These are phyloP conservation scores for Trachelus tabidus DNA, from an alignment of 2,888 invertebrate species.

Conservation along the genomic window DNA sequence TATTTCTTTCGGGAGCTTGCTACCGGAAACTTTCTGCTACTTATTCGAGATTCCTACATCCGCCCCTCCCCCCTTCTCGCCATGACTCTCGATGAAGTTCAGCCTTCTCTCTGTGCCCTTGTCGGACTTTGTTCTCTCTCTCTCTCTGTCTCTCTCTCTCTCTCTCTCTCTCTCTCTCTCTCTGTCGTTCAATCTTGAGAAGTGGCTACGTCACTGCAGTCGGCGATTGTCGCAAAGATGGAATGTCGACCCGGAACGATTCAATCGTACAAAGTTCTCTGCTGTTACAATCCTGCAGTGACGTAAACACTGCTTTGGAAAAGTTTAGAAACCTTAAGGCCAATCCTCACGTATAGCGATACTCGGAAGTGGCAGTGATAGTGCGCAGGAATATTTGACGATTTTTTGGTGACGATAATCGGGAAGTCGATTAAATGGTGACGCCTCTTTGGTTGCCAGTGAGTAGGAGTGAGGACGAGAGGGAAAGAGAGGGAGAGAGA, in stretches of 20 bases:
- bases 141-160: slow-evolving; percentile 4
- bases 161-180: slow-evolving; percentile 14
- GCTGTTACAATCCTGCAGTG: not conserved
- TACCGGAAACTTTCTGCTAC: not conserved
- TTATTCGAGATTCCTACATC: slow-evolving; percentile 16
- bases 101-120: slow-evolving; percentile 21
- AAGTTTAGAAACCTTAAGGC: not conserved
- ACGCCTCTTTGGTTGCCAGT: not conserved
- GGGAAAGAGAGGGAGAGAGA: not conserved
- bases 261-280: not conserved
- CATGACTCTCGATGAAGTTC: not conserved
- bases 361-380: not conserved
- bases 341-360: not conserved
- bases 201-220: not conserved
- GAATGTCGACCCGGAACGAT: not conserved
- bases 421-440: not conserved
- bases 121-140: slow-evolving; percentile 13
- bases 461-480: not conserved
- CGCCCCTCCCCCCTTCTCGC: not conserved
- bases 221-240: not conserved
- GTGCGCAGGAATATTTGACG: not conserved
- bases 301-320: not conserved
- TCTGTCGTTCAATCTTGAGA: slow-evolving; percentile 9
- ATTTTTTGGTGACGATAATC: not conserved
- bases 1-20: slow-evolving; percentile 3